phyloP scores from a whole-genome alignment of 35 echinoderm and acorn worm genomes.

The Anneissia japonica region DNA sequence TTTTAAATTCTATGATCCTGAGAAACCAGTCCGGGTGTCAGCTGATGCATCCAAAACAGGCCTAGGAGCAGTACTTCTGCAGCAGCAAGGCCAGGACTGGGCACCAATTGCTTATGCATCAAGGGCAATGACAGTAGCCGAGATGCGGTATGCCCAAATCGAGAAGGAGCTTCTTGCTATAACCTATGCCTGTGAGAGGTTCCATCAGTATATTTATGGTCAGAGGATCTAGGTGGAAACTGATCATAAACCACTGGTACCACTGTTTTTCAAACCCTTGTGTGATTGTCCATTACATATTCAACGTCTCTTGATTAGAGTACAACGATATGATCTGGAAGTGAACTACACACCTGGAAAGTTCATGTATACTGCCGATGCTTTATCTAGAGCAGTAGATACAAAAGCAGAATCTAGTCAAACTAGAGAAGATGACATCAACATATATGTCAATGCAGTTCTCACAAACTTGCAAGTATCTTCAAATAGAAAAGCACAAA shows the following conservation, averaged over 20 bases:
- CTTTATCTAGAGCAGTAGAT: neutral
- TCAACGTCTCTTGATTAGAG: constrained; percentile 43
- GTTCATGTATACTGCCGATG: constrained; percentile 1
- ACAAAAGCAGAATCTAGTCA: neutral
- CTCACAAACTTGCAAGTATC: neutral
- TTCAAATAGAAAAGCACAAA: no score
- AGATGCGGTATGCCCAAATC: constrained; percentile 46
- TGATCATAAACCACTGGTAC: constrained; percentile 45
- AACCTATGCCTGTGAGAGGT: constrained; percentile 46
- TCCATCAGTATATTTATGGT: constrained; percentile 33
- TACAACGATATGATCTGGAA: constrained; percentile 48
- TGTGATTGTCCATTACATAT: constrained; percentile 59
- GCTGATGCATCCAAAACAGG: constrained; percentile 31
- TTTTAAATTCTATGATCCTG: constrained; percentile 35
- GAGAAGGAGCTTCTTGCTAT: constrained; percentile 33
- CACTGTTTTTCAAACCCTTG: constrained; percentile 48
- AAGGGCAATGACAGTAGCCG: constrained; percentile 26
- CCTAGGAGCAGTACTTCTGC: constrained; percentile 33
- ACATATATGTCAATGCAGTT: constrained; percentile 6
- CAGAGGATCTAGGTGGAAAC: constrained; percentile 14
- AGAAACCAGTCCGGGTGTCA: neutral
- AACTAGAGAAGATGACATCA: constrained; percentile 15
- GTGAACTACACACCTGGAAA: constrained; percentile 32
- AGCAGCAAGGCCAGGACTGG: constrained; percentile 18
- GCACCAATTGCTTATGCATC: constrained; percentile 43